These are phyloP conservation scores for Bradypodion pumilum DNA, from an alignment of 2,797 vertebrate species.

Conservation along the genomic window DNA sequence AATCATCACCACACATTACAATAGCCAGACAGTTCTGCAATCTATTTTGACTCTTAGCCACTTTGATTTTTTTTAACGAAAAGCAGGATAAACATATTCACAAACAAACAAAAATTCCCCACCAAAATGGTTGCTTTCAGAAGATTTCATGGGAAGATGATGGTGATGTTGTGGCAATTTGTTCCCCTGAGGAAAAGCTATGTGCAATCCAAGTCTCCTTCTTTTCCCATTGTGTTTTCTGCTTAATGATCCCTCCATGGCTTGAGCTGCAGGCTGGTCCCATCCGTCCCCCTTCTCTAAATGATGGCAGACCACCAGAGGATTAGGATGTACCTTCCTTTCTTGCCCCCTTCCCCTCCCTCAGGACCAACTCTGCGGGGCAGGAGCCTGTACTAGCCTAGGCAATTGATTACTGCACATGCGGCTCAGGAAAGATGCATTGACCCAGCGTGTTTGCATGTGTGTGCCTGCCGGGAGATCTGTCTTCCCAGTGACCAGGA, in stretches of 20 bases:
- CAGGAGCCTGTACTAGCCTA: constrained; percentile 60
- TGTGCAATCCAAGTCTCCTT: background rate
- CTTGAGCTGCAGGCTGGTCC: constrained; percentile 49
- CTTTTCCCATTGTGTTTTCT: background rate
- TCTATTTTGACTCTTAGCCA: too few species aligned
- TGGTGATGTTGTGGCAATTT: too few species aligned
- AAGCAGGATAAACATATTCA: too few species aligned
- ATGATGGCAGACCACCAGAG: constrained; percentile 68
- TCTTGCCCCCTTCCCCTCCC: background rate
- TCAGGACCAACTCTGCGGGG: constrained; percentile 53
- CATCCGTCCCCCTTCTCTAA: too few species aligned
- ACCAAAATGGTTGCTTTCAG: too few species aligned
- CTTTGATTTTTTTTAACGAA: too few species aligned
- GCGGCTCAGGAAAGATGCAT: constrained; percentile 48
- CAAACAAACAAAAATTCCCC: too few species aligned
- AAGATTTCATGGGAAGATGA: too few species aligned
- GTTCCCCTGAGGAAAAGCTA: background rate
- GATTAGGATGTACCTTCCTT: constrained; percentile 59
- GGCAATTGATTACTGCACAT: constrained; percentile 51
- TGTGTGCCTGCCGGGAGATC: constrained; percentile 76
- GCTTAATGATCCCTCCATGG: constrained; percentile 47
- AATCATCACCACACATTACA: too few species aligned
- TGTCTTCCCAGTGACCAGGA: constrained; percentile 81
- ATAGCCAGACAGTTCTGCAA: too few species aligned
- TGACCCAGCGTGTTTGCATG: constrained; percentile 66